Base-by-base conservation (phyloP, 1,140 invertebrate genomes). In the Pseudomyrmex cubaensis region DNA sequence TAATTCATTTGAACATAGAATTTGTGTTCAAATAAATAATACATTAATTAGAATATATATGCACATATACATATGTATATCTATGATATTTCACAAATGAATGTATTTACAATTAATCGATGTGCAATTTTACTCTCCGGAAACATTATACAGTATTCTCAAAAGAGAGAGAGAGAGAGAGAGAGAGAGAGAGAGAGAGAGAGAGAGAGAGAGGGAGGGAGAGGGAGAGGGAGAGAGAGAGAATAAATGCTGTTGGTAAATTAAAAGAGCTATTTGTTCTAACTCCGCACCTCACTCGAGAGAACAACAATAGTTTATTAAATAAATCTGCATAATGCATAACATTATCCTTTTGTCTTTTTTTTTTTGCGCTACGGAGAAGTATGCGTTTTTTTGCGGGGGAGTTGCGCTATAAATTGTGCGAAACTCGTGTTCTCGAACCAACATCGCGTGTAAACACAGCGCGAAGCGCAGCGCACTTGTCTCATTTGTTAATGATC, bases 21-120 rank as follows among this genome's bases (percentile, higher is more conserved):
- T 35, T 35, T 77, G 56, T 77, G 17, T 4, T 46, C 75, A 22
- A 2, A 69, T 77, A 77, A 77, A 77, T 77, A 67, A 77, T 77
- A 77, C 44, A 67, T 56, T 77, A 77, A 67, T 77, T 77, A 77
- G 50, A 5, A 35, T 35, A 35, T 35, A 35, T 35, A 35, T 35
- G 35, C 7, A 7, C 0, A 35, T 35, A 35, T 35, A 35, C 5
- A 35, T 35, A 5, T 35, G 7, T 35, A 35, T 7, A 35, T 35
- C 35, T 35, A 5, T 35, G 35, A 35, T 35, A 35, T 35, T 35
- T 35, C 35, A 35, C 35, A 35, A 35, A 35, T 5, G 4, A 35
- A 35, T 0, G 35, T 35, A 46, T 67, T 56, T 77, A 48, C 35
- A 67, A 76, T 76, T 67, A 77, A 67, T 77, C 48, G 35, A 54